phyloP scores from a whole-genome alignment of 2,888 invertebrate genomes.

The Synergus itoensis region DNA sequence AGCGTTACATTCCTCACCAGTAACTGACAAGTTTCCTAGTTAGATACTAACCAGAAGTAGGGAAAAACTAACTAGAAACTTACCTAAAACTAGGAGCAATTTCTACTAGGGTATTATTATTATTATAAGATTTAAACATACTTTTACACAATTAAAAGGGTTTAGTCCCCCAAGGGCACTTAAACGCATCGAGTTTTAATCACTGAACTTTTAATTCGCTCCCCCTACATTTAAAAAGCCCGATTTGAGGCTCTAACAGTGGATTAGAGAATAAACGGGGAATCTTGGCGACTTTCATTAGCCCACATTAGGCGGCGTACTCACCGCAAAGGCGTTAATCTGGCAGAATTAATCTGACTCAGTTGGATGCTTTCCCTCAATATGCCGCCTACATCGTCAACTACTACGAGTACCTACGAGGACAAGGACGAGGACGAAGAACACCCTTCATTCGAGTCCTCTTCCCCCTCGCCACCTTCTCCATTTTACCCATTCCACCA shows the following conservation, averaged over 20 bases:
- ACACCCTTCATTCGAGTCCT: constrained; percentile 44
- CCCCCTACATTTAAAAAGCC: constrained; percentile 8
- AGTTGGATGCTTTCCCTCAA: constrained; percentile 76
- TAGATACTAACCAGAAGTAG: too few relatives aligned
- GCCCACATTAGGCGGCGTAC: constrained; percentile 65
- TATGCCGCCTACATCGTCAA: constrained; percentile 67
- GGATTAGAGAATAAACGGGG: constrained; percentile 47
- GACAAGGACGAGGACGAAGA: constrained; percentile 44
- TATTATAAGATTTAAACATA: not conserved
- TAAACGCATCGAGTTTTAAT: constrained; percentile 13
- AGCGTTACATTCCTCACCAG: too few relatives aligned
- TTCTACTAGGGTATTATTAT: too few relatives aligned
- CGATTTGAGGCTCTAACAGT: not conserved
- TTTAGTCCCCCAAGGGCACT: not conserved
- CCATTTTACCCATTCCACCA: not conserved
- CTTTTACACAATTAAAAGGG: not conserved
- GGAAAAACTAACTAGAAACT: too few relatives aligned
- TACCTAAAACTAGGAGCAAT: too few relatives aligned
- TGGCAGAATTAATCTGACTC: constrained; percentile 76
- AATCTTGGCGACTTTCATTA: constrained; percentile 71
- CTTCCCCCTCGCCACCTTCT: constrained; percentile 46
- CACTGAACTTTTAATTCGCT: constrained; percentile 29
- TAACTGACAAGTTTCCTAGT: too few relatives aligned
- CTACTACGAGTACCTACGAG: constrained; percentile 39
- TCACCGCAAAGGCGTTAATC: constrained; percentile 75